These are phyloP conservation scores for Argyrosomus regius DNA, from an alignment of 2,797 vertebrate genomes.

Conservation along the genomic window DNA sequence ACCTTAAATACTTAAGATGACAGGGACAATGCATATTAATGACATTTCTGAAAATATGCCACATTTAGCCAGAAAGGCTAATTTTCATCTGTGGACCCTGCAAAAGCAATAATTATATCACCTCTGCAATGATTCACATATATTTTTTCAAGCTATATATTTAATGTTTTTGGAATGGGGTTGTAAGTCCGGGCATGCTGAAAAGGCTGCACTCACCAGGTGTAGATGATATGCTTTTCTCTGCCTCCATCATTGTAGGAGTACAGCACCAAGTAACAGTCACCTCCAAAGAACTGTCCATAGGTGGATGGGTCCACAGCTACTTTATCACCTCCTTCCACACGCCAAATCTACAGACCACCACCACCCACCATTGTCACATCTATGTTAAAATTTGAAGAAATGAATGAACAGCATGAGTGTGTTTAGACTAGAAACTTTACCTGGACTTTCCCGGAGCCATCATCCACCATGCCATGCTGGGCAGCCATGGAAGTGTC, in stretches of 20 bases:
- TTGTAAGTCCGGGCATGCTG: neutral
- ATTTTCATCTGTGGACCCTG: too few species aligned
- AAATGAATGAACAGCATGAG: neutral
- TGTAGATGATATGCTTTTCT: constrained; percentile 85
- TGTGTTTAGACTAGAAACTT: neutral
- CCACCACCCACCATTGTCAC: constrained; percentile 14
- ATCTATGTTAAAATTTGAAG: neutral
- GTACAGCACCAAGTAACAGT: constrained; percentile 88
- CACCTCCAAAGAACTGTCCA: constrained; percentile 87
- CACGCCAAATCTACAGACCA: constrained; percentile 83
- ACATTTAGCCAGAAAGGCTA: neutral
- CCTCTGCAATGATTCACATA: too few species aligned
- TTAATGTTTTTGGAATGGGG: too few species aligned
- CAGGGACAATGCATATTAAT: too few species aligned
- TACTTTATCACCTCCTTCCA: constrained; percentile 76
- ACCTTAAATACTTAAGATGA: neutral
- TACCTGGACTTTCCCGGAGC: constrained; percentile 84
- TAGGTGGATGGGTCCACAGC: constrained; percentile 73
- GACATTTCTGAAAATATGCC: too few species aligned
- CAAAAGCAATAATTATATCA: too few species aligned
- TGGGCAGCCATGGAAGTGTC: constrained; percentile 84
- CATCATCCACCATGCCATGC: constrained; percentile 85
- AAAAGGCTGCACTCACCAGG: constrained; percentile 75
- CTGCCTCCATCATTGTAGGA: constrained; percentile 68
- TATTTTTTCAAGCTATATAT: too few species aligned